These are phyloP conservation scores for Zaprionus lachaisei DNA, from an alignment of 1,140 invertebrate species.

Conservation along the genomic window DNA sequence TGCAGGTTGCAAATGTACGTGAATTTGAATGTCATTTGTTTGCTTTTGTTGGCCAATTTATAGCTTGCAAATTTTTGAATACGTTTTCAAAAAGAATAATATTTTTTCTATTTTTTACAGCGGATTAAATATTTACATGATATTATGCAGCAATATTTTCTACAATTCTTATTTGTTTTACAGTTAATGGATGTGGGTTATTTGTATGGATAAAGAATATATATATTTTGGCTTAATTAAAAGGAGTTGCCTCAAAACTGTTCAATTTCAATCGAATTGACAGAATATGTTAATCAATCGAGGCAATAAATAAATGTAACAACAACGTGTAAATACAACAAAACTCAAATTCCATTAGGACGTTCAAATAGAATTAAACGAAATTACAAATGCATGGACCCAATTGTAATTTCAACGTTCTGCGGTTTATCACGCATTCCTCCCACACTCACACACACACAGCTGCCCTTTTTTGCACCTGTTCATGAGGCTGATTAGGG, in stretches of 20 bases:
- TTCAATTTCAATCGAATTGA: background rate
- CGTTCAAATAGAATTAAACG: slow-evolving; percentile 54
- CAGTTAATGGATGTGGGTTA: background rate
- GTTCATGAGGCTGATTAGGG: slow-evolving; percentile 1
- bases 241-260: background rate
- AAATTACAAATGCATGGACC: slow-evolving; percentile 43
- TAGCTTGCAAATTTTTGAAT: slow-evolving; percentile 17
- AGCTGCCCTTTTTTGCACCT: background rate
- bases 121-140: background rate
- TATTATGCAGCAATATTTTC: background rate
- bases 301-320: slow-evolving; percentile 50
- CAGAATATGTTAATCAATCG: slow-evolving; percentile 30
- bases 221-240: background rate
- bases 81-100: slow-evolving; percentile 14
- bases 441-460: background rate
- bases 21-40: slow-evolving; percentile 16
- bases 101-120: background rate
- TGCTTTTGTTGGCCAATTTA: slow-evolving; percentile 33
- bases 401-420: slow-evolving; percentile 56
- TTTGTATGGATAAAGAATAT: background rate
- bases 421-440: slow-evolving; percentile 36
- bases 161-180: background rate
- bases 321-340: slow-evolving; percentile 10
- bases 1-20: background rate
- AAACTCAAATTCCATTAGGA: slow-evolving; percentile 48